These are phyloP conservation scores for Papilio polyxenes DNA, from an alignment of 1,140 invertebrate genomes.

Conservation along the genomic window DNA sequence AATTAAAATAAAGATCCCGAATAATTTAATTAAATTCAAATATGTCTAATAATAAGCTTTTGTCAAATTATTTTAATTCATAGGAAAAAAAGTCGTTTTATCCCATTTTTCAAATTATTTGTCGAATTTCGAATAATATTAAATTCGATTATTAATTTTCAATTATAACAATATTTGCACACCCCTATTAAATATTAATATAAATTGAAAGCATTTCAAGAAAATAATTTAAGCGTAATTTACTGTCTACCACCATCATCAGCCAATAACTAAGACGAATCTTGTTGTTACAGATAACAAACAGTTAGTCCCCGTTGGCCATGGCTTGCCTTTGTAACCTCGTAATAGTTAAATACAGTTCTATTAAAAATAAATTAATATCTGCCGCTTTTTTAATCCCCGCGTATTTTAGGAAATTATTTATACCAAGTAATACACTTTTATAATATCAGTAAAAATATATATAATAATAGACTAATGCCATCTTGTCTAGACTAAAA, in stretches of 20 bases:
- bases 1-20: no score
- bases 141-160: no score
- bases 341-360: neutral
- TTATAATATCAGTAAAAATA: neutral
- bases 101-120: no score
- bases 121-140: neutral
- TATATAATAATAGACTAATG: no score
- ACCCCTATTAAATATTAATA: neutral
- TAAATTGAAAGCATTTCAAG: neutral
- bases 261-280: conserved; percentile 23
- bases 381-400: neutral
- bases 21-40: no score
- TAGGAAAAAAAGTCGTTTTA: no score
- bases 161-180: no score
- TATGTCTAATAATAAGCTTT: no score
- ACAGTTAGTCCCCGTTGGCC: conserved; percentile 18
- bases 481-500: no score
- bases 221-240: conserved; percentile 7
- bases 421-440: neutral
- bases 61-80: no score
- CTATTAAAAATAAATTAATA: conserved; percentile 27
- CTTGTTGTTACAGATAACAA: conserved; percentile 18
- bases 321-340: conserved; percentile 21
- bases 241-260: neutral
- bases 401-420: neutral